phyloP scores from a whole-genome alignment of 2,797 vertebrate species.

The Gymnoscopelus braueri region DNA sequence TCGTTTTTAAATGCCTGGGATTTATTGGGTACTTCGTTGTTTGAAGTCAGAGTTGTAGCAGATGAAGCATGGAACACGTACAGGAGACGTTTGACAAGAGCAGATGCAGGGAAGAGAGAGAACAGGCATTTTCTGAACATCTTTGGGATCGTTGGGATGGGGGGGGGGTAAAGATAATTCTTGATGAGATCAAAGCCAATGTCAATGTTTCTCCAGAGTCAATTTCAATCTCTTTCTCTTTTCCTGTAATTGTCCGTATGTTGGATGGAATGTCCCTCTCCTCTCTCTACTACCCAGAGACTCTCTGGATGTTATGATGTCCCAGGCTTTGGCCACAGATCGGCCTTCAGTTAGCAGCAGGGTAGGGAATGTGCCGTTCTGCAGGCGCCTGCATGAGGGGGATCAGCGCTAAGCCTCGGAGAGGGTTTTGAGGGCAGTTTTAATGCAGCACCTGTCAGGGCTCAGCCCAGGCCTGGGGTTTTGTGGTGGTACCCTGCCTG shows the following conservation, averaged over 20 bases:
- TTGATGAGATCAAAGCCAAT: too few relatives aligned
- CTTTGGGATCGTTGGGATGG: too few relatives aligned
- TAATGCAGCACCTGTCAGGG: conserved; percentile 79
- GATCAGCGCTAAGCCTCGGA: conserved; percentile 73
- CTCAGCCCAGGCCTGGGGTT: conserved; percentile 65
- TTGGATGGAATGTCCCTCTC: conserved; percentile 10
- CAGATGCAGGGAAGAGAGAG: too few relatives aligned
- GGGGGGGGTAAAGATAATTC: too few relatives aligned
- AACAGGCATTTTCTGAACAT: too few relatives aligned
- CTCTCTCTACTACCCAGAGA: neutral
- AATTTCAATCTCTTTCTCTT: conserved; percentile 6
- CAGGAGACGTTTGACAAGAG: too few relatives aligned
- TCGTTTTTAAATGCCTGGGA: conserved; percentile 37
- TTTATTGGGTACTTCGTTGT: conserved; percentile 28
- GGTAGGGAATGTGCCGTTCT: conserved; percentile 59
- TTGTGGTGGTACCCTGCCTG: conserved; percentile 50
- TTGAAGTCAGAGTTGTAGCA: conserved; percentile 26
- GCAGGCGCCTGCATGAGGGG: conserved; percentile 59
- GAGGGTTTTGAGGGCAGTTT: conserved; percentile 59
- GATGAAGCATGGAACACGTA: too few relatives aligned
- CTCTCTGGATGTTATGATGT: conserved; percentile 29
- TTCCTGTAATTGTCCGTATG: conserved; percentile 1
- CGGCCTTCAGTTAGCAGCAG: conserved; percentile 56
- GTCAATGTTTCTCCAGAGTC: neutral
- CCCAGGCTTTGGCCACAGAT: conserved; percentile 61